Evolutionary conservation across 1,140 invertebrate species (phyloP).

Genomic region (Druon quercuslanigerum): DNA sequence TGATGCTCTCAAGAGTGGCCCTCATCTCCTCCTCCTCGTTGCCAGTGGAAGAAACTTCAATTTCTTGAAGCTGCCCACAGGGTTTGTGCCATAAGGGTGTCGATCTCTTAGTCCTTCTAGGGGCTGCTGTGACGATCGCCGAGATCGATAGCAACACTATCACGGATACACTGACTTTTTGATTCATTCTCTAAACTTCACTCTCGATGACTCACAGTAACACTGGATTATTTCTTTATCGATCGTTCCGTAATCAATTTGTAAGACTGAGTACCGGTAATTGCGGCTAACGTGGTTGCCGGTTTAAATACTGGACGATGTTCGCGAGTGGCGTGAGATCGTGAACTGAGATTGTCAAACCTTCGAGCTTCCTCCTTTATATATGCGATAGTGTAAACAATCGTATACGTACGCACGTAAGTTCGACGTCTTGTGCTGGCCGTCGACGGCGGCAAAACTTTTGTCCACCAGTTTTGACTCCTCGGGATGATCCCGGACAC

Average conservation of each 20-base stretch:
- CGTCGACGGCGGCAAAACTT: constrained; percentile 58
- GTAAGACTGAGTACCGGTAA: not conserved
- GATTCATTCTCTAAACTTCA: constrained; percentile 32
- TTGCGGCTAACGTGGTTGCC: not conserved
- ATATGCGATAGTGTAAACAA: constrained; percentile 73
- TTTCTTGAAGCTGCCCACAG: constrained; percentile 57
- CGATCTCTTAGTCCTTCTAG: constrained; percentile 42
- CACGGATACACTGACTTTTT: constrained; percentile 31
- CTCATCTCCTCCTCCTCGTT: constrained; percentile 56
- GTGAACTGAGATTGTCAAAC: constrained; percentile 73
- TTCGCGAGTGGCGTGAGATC: constrained; percentile 53
- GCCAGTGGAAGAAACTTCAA: not conserved
- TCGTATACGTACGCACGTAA: constrained; percentile 64
- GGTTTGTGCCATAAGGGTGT: constrained; percentile 65
- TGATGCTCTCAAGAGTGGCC: constrained; percentile 54
- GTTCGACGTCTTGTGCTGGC: constrained; percentile 61
- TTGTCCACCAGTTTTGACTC: constrained; percentile 59
- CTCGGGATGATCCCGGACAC: constrained; percentile 47
- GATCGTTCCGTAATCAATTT: not conserved
- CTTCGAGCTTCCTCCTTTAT: constrained; percentile 70
- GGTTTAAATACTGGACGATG: constrained; percentile 40
- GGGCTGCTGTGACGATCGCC: constrained; percentile 29
- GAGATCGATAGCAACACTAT: constrained; percentile 35
- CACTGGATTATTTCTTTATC: constrained; percentile 20
- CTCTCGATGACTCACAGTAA: constrained; percentile 21